phyloP scores from a whole-genome alignment of 2,888 invertebrate genomes.

The Aromia moschata region DNA sequence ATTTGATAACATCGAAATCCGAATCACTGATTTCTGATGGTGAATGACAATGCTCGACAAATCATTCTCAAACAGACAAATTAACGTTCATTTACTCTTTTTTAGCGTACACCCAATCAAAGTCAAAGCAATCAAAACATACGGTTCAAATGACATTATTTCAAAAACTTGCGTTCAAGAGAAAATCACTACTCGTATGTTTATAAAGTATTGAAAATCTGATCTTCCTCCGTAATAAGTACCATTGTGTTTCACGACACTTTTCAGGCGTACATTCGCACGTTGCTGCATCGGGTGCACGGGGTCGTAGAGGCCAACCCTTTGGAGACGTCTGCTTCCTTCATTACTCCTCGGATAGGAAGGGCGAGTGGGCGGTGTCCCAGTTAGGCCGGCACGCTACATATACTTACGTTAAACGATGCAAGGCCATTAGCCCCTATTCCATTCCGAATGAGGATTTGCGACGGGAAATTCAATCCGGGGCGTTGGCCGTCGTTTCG shows the following conservation, averaged over 20 bases:
- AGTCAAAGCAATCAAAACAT: too few relatives aligned
- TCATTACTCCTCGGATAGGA: slow-evolving; percentile 14
- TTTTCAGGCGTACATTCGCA: slow-evolving; percentile 4
- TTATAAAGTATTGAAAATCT: background rate
- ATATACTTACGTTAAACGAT: slow-evolving; percentile 9
- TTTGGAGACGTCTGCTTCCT: slow-evolving; percentile 20
- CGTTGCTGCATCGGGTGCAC: slow-evolving; percentile 5
- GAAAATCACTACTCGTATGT: too few relatives aligned
- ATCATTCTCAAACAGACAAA: too few relatives aligned
- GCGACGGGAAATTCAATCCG: too few relatives aligned
- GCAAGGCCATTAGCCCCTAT: slow-evolving; percentile 15
- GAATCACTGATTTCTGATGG: too few relatives aligned
- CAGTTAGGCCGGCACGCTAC: slow-evolving; percentile 2
- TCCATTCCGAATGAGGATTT: slow-evolving; percentile 14
- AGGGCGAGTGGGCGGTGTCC: background rate
- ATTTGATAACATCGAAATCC: too few relatives aligned
- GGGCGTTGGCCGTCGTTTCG: too few relatives aligned
- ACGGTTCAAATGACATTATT: too few relatives aligned
- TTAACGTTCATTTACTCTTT: too few relatives aligned
- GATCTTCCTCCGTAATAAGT: background rate
- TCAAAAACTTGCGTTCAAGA: too few relatives aligned
- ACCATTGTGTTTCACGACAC: background rate
- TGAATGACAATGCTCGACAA: too few relatives aligned
- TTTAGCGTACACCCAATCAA: too few relatives aligned
- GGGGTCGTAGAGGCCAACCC: slow-evolving; percentile 18